Conservation (phyloP, 2,888 invertebrate species). For the Argyresthia goedartella region DNA sequence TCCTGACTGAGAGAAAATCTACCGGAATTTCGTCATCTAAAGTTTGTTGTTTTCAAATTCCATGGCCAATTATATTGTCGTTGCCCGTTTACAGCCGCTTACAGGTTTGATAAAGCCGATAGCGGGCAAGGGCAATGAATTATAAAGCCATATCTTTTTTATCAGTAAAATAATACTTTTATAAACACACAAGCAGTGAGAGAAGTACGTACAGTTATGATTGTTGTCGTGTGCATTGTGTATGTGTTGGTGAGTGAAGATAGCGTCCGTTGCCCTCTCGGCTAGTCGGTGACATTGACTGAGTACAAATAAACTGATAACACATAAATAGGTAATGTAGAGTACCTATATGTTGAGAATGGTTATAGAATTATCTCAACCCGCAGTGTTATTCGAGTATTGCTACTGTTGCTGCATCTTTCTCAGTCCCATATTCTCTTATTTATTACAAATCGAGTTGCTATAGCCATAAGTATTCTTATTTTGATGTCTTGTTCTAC, state of each 20-base stretch:
- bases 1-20: too few relatives aligned
- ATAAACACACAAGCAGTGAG: conserved; percentile 14
- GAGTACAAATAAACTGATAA: conserved; percentile 62
- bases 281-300: conserved; percentile 68
- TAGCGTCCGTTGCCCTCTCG: conserved; percentile 62
- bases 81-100: background rate
- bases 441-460: too few relatives aligned
- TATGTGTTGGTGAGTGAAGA: conserved; percentile 40
- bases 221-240: conserved; percentile 22
- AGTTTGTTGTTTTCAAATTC: background rate
- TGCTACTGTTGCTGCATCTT: too few relatives aligned
- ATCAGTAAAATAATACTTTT: conserved; percentile 40
- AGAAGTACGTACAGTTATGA: conserved; percentile 24
- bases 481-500: too few relatives aligned
- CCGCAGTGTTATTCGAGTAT: background rate
- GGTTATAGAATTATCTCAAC: background rate
- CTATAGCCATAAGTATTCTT: too few relatives aligned
- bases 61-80: background rate
- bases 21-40: too few relatives aligned
- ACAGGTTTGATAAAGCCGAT: conserved; percentile 17
- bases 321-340: conserved; percentile 31
- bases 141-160: conserved; percentile 37
- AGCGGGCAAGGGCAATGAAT: conserved; percentile 49
- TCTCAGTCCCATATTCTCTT: too few relatives aligned
- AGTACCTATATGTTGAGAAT: background rate